Evolutionary conservation across 2,888 invertebrate genomes (phyloP), one percentile per base, ranked within the genome.

Genomic region (Itoplectis maculator): DNA sequence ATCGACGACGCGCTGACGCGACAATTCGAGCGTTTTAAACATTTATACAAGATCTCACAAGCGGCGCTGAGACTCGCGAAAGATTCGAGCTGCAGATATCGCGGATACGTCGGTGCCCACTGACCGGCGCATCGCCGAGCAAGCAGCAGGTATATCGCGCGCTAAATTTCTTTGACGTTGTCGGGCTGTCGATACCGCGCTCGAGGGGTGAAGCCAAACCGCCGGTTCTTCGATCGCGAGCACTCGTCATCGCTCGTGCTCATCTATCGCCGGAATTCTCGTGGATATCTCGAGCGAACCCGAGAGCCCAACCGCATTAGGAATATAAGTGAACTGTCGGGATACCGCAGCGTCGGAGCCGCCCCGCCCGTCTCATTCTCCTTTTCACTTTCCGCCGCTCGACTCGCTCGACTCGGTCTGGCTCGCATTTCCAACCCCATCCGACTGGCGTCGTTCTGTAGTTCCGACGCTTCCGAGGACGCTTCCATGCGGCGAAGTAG

Each of bases 181-280:
- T 63, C 47, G 70, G n/a, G 77, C 75, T 83, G 84, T 81, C 86
- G 82, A 84, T 84, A 84, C 83, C 77, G 79, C 77, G 78, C 82
- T 84, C 74, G 72, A 70, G 78, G 63, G n/a, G 69, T n/a, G 65
- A 65, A 40, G 65, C 45, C 45, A 42, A 65, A 65, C 20, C 65
- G 23, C 45, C 61, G 35, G 18, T 74, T 68, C 69, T 65, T 72
- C 59, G 74, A 65, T 74, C 82, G 54, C 29, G n/a, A n/a, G 29
- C 29, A 5, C 45, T 70, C 51, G 73, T 82, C 42, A 70, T 84
- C 81, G 79, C 75, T 84, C 77, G 59, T 56, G 69, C 70, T 78
- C 79, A 59, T 59, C 63, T 59, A 66, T 70, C 78, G 54, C 40
- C 72, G n/a, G 54, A 56, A 66, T 68, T 61, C 37, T 37, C 61